Base-by-base conservation (phyloP, 2,888 invertebrate species). In the Charanyca ferruginea region DNA sequence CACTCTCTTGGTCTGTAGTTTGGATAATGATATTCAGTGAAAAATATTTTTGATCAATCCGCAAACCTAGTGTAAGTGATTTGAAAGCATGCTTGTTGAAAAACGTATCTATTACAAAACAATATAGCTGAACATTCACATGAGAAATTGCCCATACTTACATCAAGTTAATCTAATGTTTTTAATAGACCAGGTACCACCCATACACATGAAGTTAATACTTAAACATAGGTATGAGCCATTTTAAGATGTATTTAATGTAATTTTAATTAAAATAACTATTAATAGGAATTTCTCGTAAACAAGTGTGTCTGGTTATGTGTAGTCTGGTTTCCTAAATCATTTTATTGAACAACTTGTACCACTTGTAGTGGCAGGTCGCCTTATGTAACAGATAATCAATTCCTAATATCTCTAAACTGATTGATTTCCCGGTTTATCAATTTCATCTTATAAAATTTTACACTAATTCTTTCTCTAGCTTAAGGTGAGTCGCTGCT, bases 401-500 rank as follows among this genome's bases (percentile, higher is more conserved):
- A 11, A 35, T 32, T 32, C 32, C 9, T 38, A 44, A 49, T n/a
- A 32, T 38, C 13, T n/a, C 48, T 13, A 25, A 16, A 22, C 35
- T 25, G 20, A 49, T 32, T 51, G 18, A 18, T 48, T 38, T 64
- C 13, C 35, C 68, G 48, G 18, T 52, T 45, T 8, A 45, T 6
- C 25, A 44, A 23, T 4, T 16, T 16, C 38, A 5, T 38, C 38
- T 16, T 16, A 38, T 2, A 16, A 16, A 16, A 38, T 13, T 38
- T 38, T 38, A 11, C 38, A 4, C 16, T 16, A 13, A 7, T 35
- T 4, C 2, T 3, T 38, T 38, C 13, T 13, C 3, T 16, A 38
- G 16, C 9, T 38, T 38, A 3, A n/a, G n/a, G n/a, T n/a, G n/a
- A n/a, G n/a, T n/a, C n/a, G n/a, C n/a, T n/a, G n/a, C n/a, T n/a